Evolutionary conservation across 2,113 vertebrate species (phyloP), one percentile per base, ranked within the genome.

Genomic region (Anarrhichthys ocellatus): DNA sequence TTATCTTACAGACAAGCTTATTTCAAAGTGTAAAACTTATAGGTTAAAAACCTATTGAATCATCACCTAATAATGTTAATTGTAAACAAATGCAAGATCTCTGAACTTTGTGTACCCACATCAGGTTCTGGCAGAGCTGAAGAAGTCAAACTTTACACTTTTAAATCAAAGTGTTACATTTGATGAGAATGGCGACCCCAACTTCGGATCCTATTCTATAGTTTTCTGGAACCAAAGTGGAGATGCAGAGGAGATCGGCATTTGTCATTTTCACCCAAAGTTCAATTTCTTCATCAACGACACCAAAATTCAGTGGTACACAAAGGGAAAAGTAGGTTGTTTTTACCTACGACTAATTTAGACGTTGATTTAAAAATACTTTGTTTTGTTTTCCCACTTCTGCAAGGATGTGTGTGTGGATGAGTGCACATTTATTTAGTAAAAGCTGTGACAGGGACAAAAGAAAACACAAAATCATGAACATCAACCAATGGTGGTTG

Each of bases 81-180:
- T 38, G 22, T 27, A 18, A 66, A 27, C 18, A 8, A 27, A 63
- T 34, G 10, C 1, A 46, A 62, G 5, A 68, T 62, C 29, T 71
- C 8, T 52, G 9, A 84, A 72, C 73, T 63, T 73, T 83, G 14
- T 76, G 7, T 76, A 1, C 52, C 29, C 22, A 46, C 66, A 75
- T 64, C 84, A 92, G 88, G 88, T 94, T 82, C 82, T 95, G 9
- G 66, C 66, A 70, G 88, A 94, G 50, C 76, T 94, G 52, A 94
- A 63, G 80, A 93, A 90, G 70, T 95, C 95, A 8, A 94, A 96
- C 78, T 98, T 99, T 82, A 93, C 81, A 9, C 91, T 98, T 13
- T 84, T 94, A 2, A 79, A 94, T 2, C 86, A 91, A 17, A 84
- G 0, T 2, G 79, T 98, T 78, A 77, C 84, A 2, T 98, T 98